phyloP scores from a whole-genome alignment of 1,140 invertebrate species.

The Matsumurasca onukii region DNA sequence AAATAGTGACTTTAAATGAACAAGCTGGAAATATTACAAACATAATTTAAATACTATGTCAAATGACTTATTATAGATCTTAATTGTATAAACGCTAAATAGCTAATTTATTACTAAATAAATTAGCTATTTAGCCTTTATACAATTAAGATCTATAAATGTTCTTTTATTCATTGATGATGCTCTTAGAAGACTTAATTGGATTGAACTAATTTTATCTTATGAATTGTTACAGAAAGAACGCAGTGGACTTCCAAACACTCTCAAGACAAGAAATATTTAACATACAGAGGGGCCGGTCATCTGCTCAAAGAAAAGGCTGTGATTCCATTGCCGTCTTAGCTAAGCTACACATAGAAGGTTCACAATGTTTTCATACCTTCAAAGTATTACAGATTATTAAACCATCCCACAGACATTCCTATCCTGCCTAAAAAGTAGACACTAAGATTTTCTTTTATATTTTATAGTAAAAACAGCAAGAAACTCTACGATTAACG shows the following conservation, averaged over 20 bases:
- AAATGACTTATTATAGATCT: neutral
- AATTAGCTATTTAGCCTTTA: neutral
- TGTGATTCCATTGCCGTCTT: neutral
- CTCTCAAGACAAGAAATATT: neutral
- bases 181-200: too few relatives aligned
- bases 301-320: neutral
- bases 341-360: too few relatives aligned
- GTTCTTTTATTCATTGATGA: neutral
- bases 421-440: too few relatives aligned
- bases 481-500: too few relatives aligned
- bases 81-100: neutral
- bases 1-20: too few relatives aligned
- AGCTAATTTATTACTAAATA: neutral
- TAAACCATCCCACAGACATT: too few relatives aligned
- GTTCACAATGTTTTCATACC: too few relatives aligned
- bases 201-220: too few relatives aligned
- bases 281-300: neutral
- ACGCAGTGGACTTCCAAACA: conserved; percentile 11
- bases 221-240: conserved; percentile 6
- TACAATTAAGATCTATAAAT: neutral
- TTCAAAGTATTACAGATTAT: too few relatives aligned
- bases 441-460: too few relatives aligned
- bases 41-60: neutral
- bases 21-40: too few relatives aligned
- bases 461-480: too few relatives aligned